Evolutionary conservation across 2,888 invertebrate genomes (phyloP).

Genomic region (Plebejus anna): DNA sequence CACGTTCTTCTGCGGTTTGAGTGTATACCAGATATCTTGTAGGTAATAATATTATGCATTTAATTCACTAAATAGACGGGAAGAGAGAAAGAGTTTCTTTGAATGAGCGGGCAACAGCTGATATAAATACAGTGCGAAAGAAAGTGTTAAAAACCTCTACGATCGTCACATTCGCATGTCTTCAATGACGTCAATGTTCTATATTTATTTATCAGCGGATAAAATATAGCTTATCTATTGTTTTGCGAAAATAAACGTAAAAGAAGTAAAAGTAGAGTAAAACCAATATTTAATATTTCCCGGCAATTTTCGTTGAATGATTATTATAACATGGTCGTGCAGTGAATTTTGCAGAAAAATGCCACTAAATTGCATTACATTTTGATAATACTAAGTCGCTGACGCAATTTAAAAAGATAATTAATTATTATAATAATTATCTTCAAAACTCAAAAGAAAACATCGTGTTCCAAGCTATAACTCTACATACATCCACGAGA

Average conservation of each 20-base stretch:
- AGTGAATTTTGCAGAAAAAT: no score
- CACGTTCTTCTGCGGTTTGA: not conserved
- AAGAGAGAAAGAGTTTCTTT: not conserved
- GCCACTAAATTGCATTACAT: no score
- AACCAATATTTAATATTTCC: not conserved
- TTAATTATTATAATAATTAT: no score
- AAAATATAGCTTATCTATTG: slow-evolving; percentile 7
- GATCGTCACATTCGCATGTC: not conserved
- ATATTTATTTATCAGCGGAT: slow-evolving; percentile 16
- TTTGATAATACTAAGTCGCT: no score
- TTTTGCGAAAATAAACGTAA: not conserved
- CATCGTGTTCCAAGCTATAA: no score
- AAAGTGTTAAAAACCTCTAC: slow-evolving; percentile 7
- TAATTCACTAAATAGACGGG: not conserved
- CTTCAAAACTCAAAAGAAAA: no score
- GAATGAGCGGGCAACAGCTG: not conserved
- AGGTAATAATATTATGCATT: not conserved
- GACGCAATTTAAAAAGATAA: no score
- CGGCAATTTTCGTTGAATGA: no score
- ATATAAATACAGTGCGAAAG: not conserved
- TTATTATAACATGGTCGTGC: no score
- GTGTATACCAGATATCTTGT: no score
- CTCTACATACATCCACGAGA: no score
- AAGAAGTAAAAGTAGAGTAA: not conserved
- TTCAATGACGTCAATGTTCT: slow-evolving; percentile 20